Evolutionary conservation across 2,113 vertebrate genomes (phyloP).

Genomic region (Agelaius phoeniceus): DNA sequence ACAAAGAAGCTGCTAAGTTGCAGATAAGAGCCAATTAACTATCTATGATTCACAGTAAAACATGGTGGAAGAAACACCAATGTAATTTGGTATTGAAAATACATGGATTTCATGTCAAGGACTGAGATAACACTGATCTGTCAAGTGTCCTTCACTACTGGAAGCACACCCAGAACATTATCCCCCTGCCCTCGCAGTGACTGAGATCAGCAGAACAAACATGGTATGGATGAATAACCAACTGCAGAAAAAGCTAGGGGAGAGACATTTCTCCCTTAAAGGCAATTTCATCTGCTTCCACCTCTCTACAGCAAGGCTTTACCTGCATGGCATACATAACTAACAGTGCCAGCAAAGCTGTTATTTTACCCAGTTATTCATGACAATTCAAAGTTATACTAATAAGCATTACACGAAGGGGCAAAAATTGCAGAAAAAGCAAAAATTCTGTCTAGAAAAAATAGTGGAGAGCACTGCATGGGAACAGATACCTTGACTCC

Average conservation of each 20-base stretch:
- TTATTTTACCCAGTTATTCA: neutral
- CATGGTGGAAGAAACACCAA: neutral
- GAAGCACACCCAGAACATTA: neutral
- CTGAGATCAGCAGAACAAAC: neutral
- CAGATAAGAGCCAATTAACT: neutral
- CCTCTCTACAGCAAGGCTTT: neutral
- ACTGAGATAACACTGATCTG: neutral
- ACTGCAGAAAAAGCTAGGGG: neutral
- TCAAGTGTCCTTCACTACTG: neutral
- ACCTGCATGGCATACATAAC: neutral
- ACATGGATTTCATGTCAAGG: neutral
- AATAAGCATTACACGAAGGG: neutral
- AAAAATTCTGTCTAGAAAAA: neutral
- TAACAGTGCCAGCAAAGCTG: neutral
- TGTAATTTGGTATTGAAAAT: neutral
- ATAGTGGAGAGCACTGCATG: neutral
- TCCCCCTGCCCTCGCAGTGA: rapidly evolving
- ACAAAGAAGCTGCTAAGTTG: neutral
- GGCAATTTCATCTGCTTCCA: neutral
- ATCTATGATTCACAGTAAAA: neutral
- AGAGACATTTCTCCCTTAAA: neutral
- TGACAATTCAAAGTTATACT: neutral
- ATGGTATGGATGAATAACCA: neutral
- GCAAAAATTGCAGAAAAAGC: neutral
- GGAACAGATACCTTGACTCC: neutral